Conservation (phyloP, 2,888 invertebrate species). For the Sabellastarte sp. region DNA sequence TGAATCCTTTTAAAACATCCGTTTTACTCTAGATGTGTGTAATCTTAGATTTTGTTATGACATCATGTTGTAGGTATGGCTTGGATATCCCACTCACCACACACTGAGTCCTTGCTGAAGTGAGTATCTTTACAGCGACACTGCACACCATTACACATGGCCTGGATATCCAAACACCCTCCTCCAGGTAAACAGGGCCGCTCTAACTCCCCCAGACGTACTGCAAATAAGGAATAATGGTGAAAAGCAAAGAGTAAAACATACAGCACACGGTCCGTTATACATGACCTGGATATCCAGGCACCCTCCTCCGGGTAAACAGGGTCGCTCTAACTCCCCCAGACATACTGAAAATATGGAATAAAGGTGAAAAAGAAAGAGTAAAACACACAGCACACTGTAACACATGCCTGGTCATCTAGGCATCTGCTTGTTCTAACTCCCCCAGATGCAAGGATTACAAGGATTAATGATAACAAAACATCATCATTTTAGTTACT, state of each 20-base stretch:
- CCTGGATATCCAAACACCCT: constrained; percentile 11
- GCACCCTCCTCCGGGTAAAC: constrained; percentile 7
- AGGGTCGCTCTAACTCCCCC: constrained; percentile 13
- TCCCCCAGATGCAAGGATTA: constrained; percentile 12
- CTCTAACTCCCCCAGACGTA: constrained; percentile 11
- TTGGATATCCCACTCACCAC: constrained; percentile 16
- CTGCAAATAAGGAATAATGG: constrained; percentile 6
- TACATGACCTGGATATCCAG: constrained; percentile 14
- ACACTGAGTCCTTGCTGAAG: constrained; percentile 18
- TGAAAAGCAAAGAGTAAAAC: no score
- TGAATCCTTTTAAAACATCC: no score
- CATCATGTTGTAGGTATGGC: no score
- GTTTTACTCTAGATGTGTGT: no score
- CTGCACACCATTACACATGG: constrained; percentile 13
- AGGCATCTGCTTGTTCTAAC: constrained; percentile 9
- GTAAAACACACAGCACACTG: no score
- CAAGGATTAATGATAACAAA: neutral
- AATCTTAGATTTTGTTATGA: no score
- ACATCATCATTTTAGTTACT: no score
- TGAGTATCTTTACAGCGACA: constrained; percentile 11
- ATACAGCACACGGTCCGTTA: no score
- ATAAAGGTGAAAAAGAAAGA: no score
- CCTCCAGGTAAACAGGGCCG: constrained; percentile 11
- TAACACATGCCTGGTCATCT: constrained; percentile 15
- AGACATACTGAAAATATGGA: constrained; percentile 11